phyloP scores from a whole-genome alignment of 2,113 vertebrate genomes.

The Ceratotherium simum region DNA sequence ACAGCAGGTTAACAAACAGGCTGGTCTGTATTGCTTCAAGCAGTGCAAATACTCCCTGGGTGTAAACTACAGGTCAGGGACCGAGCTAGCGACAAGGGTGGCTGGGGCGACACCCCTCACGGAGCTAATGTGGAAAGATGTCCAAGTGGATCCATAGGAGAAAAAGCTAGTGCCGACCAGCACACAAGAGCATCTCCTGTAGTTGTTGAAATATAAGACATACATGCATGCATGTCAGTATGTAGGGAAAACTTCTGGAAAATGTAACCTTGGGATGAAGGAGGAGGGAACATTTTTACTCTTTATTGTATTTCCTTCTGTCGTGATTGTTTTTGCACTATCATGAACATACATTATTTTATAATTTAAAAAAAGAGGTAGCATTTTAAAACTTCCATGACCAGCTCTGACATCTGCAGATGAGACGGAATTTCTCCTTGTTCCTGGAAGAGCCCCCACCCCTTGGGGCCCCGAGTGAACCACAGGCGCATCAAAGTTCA shows the following conservation, averaged over 20 bases:
- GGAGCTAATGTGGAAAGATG: rapidly evolving
- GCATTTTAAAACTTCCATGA: not conserved
- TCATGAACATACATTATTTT: not conserved
- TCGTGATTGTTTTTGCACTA: not conserved
- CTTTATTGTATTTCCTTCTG: not conserved
- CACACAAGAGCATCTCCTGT: rapidly evolving
- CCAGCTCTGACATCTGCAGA: not conserved
- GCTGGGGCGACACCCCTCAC: rapidly evolving
- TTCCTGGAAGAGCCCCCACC: rapidly evolving
- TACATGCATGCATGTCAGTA: rapidly evolving
- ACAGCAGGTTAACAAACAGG: not conserved
- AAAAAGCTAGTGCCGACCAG: rapidly evolving
- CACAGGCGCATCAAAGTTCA: not conserved
- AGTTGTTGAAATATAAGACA: rapidly evolving
- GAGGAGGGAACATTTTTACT: not conserved
- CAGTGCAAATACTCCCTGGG: rapidly evolving
- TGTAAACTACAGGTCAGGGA: rapidly evolving
- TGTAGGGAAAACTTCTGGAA: not conserved
- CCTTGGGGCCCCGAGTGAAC: not conserved
- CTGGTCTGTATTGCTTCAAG: rapidly evolving
- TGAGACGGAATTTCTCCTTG: not conserved
- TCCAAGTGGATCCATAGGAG: rapidly evolving
- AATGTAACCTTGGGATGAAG: not conserved
- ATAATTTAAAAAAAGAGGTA: not conserved
- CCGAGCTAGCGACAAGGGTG: no score